phyloP scores from a whole-genome alignment of 2,888 invertebrate species.

The Ichneumon xanthorius region DNA sequence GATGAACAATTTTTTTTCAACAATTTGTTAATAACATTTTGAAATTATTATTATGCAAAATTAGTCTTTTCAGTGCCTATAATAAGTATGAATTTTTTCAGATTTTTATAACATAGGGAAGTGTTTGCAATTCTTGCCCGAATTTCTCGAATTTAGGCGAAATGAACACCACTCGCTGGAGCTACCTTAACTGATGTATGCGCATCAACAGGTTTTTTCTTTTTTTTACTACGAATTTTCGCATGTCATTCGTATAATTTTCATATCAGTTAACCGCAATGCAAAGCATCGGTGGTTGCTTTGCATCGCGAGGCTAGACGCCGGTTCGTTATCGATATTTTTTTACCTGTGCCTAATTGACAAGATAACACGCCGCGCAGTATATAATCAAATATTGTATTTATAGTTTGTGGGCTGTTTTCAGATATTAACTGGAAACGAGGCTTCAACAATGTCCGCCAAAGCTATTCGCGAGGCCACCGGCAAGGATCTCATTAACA shows the following conservation, averaged over 20 bases:
- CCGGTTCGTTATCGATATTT: background rate
- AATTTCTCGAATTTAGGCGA: too few species aligned
- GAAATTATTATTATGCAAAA: too few species aligned
- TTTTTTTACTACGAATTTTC: background rate
- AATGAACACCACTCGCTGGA: too few species aligned
- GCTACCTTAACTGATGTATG: background rate
- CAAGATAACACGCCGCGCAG: background rate
- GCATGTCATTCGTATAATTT: too few species aligned
- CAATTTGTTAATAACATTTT: too few species aligned
- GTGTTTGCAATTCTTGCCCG: too few species aligned
- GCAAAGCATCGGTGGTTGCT: background rate
- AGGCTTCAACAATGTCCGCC: constrained; percentile 91
- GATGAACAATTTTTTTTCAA: too few species aligned
- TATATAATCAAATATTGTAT: background rate
- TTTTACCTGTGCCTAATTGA: background rate
- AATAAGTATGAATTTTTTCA: too few species aligned
- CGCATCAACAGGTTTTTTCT: background rate
- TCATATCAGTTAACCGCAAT: too few species aligned
- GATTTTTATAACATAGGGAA: too few species aligned
- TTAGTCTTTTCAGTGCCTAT: too few species aligned
- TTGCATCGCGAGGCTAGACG: background rate
- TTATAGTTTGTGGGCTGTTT: background rate
- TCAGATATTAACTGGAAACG: constrained; percentile 4
- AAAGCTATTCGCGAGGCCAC: constrained; percentile 98
- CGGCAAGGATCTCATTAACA: constrained; percentile 96